Base-by-base conservation (phyloP, 2,888 invertebrate species). In the Cephus runcator region DNA sequence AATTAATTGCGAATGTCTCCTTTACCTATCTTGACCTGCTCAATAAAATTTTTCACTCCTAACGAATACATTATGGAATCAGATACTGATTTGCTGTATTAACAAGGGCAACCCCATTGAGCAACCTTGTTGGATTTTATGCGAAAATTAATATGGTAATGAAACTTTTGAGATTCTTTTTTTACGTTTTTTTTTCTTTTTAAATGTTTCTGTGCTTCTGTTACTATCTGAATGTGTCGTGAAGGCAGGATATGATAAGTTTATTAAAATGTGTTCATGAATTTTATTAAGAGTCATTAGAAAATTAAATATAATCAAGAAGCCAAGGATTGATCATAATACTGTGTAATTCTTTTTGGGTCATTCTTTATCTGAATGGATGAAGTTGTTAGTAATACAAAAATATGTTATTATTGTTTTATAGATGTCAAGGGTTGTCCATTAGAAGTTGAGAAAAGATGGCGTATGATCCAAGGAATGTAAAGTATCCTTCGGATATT, bases 391-490 rank as follows among this genome's bases (percentile, higher is more conserved):
- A 9, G 9, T 2, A 23, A 1, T 56, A 56, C 6, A 56, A 56
- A 56, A 9, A 2, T 15, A 9, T 56, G 9, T 23, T 56, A 23
- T 56, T 56, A 9, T 23, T 56, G 56, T 56, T 56, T 56, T 56
- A 23, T 23, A 56, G 56, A 56, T 56, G 56, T 23, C 23, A 56
- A 56, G 56, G 56, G 56, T 56, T 56, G 23, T 56, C 9, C 56
- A 9, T 56, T 56, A 56, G 23, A 56, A 56, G 23, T 23, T 56
- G 23, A 23, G 9, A 73, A 81, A 85, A 82, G 80, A 91, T 91
- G 91, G 89, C 91, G 81, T 91, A 89, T 81, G 89, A 89, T 79
- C 85, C 87, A 73, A 85, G 87, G 75, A 88, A 88, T 78, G 79
- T 86, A 11, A 91, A 91, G 77, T 90, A 90, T 84, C 80, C 88